These are phyloP conservation scores for Bergia puertoricense DNA, from an alignment of 92 coral and sea anemone species.

Conservation along the genomic window DNA sequence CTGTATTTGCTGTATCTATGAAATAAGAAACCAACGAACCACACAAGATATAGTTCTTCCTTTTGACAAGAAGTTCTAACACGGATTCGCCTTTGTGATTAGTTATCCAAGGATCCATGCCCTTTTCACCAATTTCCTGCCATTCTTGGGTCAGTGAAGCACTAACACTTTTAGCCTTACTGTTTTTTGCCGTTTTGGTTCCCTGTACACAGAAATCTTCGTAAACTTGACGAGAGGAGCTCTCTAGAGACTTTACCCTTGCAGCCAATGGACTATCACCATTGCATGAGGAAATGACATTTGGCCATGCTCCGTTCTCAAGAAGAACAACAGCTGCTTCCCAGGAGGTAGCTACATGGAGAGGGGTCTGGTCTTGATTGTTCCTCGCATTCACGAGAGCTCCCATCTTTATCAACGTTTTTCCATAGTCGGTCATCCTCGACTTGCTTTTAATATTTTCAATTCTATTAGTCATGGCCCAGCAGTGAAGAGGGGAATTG, in stretches of 20 bases:
- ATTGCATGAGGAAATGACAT: not conserved
- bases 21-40: not conserved
- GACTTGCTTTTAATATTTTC: not conserved
- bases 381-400: constrained; percentile 3
- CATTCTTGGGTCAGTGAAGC: not conserved
- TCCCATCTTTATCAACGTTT: not conserved
- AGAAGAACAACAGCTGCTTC: not conserved
- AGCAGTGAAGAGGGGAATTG: not conserved
- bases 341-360: not conserved
- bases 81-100: not conserved
- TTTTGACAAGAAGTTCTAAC: not conserved
- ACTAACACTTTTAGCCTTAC: not conserved
- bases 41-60: not conserved
- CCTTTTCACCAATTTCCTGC: not conserved
- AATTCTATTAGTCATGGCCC: not conserved
- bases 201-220: not conserved
- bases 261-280: not conserved
- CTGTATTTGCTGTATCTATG: not conserved
- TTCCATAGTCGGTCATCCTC: not conserved
- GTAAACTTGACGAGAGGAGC: not conserved
- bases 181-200: not conserved
- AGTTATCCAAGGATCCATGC: constrained; percentile 7
- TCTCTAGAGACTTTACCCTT: not conserved
- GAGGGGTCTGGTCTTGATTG: not conserved
- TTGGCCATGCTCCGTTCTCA: not conserved